phyloP scores from a whole-genome alignment of 2,888 invertebrate genomes.

The Stenodera caucasica region DNA sequence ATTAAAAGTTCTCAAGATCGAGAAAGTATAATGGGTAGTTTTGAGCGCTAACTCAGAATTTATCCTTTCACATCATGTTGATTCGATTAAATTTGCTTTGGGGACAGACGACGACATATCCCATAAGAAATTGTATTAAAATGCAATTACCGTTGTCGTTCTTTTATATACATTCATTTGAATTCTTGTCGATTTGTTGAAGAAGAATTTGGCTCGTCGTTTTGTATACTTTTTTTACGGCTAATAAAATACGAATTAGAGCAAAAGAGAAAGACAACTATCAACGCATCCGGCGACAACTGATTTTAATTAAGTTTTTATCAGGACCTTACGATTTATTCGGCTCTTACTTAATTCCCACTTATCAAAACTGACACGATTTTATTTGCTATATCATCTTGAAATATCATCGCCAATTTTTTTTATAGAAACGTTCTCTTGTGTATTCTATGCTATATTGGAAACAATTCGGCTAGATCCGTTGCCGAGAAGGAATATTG shows the following conservation, averaged over 20 bases:
- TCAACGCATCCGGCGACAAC: neutral
- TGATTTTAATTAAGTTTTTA: slow-evolving; percentile 5
- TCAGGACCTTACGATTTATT: neutral
- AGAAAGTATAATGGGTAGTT: slow-evolving; percentile 15
- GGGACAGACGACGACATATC: neutral
- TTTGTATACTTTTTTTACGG: neutral
- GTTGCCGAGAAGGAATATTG: slow-evolving; percentile 24
- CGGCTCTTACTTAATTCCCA: neutral
- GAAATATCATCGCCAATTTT: neutral
- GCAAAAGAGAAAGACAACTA: neutral
- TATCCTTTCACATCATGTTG: slow-evolving; percentile 15
- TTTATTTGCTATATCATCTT: neutral
- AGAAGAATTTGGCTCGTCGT: neutral
- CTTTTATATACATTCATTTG: slow-evolving; percentile 6
- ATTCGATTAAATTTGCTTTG: slow-evolving; percentile 10
- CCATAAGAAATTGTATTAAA: slow-evolving; percentile 9
- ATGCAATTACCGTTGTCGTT: slow-evolving; percentile 5
- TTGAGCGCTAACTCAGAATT: slow-evolving; percentile 12
- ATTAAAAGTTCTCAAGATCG: slow-evolving; percentile 23
- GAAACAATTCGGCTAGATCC: slow-evolving; percentile 28
- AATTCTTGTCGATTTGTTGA: slow-evolving; percentile 3
- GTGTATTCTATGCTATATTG: slow-evolving; percentile 20
- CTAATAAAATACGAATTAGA: slow-evolving; percentile 5
- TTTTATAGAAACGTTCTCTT: neutral
- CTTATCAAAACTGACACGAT: neutral